These are phyloP conservation scores for Andrena camellia DNA, from an alignment of 2,888 invertebrate genomes.

Conservation along the genomic window DNA sequence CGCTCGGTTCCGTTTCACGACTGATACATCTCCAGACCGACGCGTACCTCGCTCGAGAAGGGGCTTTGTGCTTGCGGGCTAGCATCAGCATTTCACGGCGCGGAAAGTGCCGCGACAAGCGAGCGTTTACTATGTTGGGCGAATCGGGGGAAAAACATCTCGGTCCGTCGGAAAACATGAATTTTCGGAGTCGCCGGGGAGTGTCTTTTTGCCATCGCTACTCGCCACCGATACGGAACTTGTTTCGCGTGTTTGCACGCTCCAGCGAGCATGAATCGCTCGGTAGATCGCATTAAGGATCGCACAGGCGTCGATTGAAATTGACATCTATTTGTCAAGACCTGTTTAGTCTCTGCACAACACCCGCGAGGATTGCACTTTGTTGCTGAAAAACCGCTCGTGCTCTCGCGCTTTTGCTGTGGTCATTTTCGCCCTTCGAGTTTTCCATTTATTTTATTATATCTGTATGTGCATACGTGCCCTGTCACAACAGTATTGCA, in stretches of 20 bases:
- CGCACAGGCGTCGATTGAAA: slow-evolving; percentile 68
- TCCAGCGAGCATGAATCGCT: slow-evolving; percentile 29
- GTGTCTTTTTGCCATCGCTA: neutral
- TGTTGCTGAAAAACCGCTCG: slow-evolving; percentile 21
- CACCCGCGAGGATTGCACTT: slow-evolving; percentile 45
- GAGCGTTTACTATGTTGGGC: no score
- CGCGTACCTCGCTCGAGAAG: neutral
- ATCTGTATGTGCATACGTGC: neutral
- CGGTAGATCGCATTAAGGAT: slow-evolving; percentile 68
- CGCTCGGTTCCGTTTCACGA: neutral
- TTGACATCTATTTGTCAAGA: slow-evolving; percentile 75
- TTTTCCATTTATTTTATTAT: neutral
- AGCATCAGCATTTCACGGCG: no score
- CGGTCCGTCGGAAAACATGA: neutral
- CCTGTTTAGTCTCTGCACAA: slow-evolving; percentile 68
- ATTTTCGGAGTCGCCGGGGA: neutral
- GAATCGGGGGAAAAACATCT: no score
- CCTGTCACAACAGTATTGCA: neutral
- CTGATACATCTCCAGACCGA: neutral
- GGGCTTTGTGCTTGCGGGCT: neutral
- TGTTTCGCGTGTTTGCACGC: slow-evolving; percentile 3
- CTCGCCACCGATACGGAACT: slow-evolving; percentile 10
- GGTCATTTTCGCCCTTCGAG: neutral
- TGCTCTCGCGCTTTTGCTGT: neutral
- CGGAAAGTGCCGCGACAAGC: no score